These are phyloP conservation scores for Anhinga rufa DNA, from an alignment of 2,113 vertebrate species.

Conservation along the genomic window DNA sequence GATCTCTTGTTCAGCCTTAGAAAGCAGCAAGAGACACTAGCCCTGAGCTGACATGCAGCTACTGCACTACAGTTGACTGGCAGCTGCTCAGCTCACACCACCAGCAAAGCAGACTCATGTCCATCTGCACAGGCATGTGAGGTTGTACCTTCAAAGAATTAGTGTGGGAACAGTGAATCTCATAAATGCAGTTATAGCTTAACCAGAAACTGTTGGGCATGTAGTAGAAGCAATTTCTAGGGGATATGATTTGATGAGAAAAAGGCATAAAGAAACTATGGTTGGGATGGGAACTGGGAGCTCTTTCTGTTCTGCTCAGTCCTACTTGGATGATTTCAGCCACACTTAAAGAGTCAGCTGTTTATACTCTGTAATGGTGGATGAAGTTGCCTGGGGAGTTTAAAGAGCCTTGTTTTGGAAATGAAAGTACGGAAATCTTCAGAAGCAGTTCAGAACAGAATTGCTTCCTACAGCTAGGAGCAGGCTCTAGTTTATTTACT, in stretches of 20 bases:
- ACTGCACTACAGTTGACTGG: not conserved
- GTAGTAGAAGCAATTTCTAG: not conserved
- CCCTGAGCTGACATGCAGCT: not conserved
- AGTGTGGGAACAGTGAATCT: not conserved
- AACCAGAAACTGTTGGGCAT: not conserved
- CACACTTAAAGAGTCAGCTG: not conserved
- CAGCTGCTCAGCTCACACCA: not conserved
- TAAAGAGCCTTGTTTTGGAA: not conserved
- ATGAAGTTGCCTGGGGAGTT: not conserved
- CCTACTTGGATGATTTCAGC: not conserved
- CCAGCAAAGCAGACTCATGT: not conserved
- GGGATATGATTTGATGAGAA: not conserved
- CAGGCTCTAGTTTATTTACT: not conserved
- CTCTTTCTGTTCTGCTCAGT: not conserved
- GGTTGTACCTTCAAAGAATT: not conserved
- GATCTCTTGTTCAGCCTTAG: not conserved
- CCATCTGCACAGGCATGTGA: not conserved
- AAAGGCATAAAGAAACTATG: not conserved
- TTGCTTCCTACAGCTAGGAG: not conserved
- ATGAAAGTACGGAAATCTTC: not conserved
- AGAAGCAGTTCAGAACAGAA: not conserved
- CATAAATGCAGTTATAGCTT: not conserved
- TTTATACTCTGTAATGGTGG: not conserved
- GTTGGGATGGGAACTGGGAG: not conserved
- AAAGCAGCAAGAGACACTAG: not conserved